These are phyloP conservation scores for Archocentrus centrarchus DNA, from an alignment of 2,113 vertebrate genomes.

Conservation along the genomic window DNA sequence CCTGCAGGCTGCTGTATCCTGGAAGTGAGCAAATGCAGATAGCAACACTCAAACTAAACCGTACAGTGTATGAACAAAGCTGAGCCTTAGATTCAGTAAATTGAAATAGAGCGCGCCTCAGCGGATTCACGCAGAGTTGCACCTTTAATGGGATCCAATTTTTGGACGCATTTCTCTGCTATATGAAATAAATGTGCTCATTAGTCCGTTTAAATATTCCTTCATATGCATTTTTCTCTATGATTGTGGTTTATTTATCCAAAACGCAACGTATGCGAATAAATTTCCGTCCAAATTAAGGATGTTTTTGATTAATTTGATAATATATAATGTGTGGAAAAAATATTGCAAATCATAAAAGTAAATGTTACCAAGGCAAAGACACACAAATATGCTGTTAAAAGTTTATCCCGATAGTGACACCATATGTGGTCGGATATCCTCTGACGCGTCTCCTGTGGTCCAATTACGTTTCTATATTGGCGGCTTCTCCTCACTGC, in stretches of 20 bases:
- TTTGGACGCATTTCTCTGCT: not conserved
- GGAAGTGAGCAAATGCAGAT: not conserved
- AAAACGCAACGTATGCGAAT: not conserved
- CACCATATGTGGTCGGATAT: conserved; percentile 4
- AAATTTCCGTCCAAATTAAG: not conserved
- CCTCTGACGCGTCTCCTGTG: conserved; percentile 16
- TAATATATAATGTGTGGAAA: not conserved
- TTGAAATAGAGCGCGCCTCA: conserved; percentile 15
- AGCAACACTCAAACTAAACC: not conserved
- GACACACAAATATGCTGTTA: no score
- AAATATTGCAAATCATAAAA: not conserved
- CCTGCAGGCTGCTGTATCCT: not conserved
- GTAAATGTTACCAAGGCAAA: not conserved
- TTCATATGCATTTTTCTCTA: not conserved
- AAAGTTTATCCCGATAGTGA: not conserved
- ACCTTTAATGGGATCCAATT: not conserved
- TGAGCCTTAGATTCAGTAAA: not conserved
- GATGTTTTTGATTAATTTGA: not conserved
- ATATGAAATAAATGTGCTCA: not conserved
- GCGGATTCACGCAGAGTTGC: conserved; percentile 19
- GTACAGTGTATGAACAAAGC: not conserved
- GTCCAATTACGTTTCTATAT: conserved; percentile 41
- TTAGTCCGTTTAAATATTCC: not conserved
- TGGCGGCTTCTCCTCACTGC: conserved; percentile 8
- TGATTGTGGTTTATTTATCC: not conserved